Evolutionary conservation across 2,797 vertebrate species (phyloP).

Genomic region (Epinephelus coioides): DNA sequence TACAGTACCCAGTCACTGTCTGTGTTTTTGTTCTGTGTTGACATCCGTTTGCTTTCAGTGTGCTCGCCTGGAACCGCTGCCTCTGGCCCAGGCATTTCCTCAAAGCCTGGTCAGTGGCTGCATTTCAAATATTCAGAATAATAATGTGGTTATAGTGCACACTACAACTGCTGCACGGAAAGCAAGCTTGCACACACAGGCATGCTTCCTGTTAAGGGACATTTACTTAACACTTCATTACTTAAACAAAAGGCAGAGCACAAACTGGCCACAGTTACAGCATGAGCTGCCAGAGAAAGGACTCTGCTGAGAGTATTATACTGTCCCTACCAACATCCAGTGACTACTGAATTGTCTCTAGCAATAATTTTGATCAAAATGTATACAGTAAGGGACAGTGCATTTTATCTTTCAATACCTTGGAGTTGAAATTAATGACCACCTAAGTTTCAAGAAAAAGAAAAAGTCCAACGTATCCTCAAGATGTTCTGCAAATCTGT

Average conservation of each 20-base stretch:
- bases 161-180: neutral
- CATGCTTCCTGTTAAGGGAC: conserved; percentile 25
- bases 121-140: conserved; percentile 19
- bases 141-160: conserved; percentile 1
- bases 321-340: neutral
- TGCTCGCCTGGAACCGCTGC: neutral
- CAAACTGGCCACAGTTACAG: conserved; percentile 1
- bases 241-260: conserved; percentile 12
- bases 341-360: too few relatives aligned
- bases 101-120: neutral
- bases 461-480: too few relatives aligned
- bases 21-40: neutral
- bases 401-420: too few relatives aligned
- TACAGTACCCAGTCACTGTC: neutral
- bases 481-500: too few relatives aligned
- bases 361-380: too few relatives aligned
- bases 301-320: neutral
- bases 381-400: too few relatives aligned
- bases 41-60: neutral
- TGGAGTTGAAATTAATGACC: too few relatives aligned
- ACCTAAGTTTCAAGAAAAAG: too few relatives aligned
- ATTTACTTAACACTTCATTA: conserved; percentile 25
- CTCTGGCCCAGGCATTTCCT: conserved; percentile 10
- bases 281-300: neutral
- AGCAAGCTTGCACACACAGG: neutral